Evolutionary conservation across 2,113 vertebrate species (phyloP).

Genomic region (Cervus canadensis): DNA sequence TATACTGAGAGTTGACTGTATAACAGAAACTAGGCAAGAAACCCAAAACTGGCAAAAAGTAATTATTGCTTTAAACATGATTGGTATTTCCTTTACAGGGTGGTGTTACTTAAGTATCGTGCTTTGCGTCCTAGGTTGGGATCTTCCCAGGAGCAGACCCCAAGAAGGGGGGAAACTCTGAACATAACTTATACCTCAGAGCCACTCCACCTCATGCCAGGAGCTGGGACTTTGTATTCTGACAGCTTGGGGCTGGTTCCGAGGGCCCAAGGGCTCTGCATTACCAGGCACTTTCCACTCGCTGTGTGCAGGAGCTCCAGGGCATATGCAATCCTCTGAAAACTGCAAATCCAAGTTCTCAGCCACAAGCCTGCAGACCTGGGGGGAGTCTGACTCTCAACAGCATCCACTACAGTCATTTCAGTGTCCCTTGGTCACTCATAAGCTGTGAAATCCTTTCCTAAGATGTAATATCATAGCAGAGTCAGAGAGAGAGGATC

Average conservation of each 20-base stretch:
- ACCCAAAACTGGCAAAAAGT: not conserved
- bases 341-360: too few relatives aligned
- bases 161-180: not conserved
- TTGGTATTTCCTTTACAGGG: not conserved
- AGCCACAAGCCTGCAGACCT: not conserved
- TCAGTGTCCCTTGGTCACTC: not conserved
- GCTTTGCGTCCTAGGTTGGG: not conserved
- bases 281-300: not conserved
- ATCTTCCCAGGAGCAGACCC: not conserved
- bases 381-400: not conserved
- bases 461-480: not conserved
- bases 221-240: not conserved
- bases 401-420: too few relatives aligned
- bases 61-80: not conserved
- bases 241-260: too few relatives aligned
- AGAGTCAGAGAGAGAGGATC: not conserved
- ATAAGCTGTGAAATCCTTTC: not conserved
- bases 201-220: not conserved
- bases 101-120: not conserved
- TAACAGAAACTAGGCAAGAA: not conserved
- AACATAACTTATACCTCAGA: not conserved
- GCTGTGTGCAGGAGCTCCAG: not conserved
- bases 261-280: too few relatives aligned
- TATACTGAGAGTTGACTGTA: not conserved
- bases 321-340: not conserved